Base-by-base conservation (phyloP, 2,888 invertebrate genomes). In the Drosophila cognata region DNA sequence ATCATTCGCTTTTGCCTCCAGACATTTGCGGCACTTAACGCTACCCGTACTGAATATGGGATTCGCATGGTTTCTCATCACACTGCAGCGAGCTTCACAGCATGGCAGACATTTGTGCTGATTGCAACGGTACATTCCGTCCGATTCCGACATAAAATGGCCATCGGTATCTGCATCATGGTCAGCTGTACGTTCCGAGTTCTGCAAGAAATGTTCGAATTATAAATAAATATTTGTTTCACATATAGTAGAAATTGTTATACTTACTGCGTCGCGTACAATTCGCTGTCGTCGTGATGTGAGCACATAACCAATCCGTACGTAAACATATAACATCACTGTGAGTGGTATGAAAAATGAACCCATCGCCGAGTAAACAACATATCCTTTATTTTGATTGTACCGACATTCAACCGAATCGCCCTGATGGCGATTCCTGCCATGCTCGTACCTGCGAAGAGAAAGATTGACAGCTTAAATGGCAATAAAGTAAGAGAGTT, bases 311-410 rank as follows among this genome's bases (percentile, higher is more conserved):
- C 97, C 97, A 92, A 99, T 97, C 91, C 96, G 95, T 18, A 97
- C 96, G 93, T 99, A 99, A n/a, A 99, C 97, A 91, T 98, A 97
- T 41, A 99, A 95, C 98, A 99, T 99, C 28, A 99, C 97, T 33
- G 97, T 95, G 94, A 99, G 97, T 0, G 99, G 99, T 35, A 99
- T 95, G 94, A 98, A 99, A 94, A 99, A 99, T 7, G 98, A 98
- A 0, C 99, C 98, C 95, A 98, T 97, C 16, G 99, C 99, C 0
- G 98, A 98, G 92, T 98, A 97, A 46, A 99, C 96, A 53, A 99
- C 99, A 94, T 99, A 99, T 31, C 97, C 96, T 56, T 97, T 96
- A 92, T 98, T 98, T 91, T 98, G 96, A 93, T 98, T 98, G 94
- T 99, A 97, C 18, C 97, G 95, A 92, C 99, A 99, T 91, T 92